phyloP scores from a whole-genome alignment of 2,797 vertebrate genomes.

The Cottoperca gobio region DNA sequence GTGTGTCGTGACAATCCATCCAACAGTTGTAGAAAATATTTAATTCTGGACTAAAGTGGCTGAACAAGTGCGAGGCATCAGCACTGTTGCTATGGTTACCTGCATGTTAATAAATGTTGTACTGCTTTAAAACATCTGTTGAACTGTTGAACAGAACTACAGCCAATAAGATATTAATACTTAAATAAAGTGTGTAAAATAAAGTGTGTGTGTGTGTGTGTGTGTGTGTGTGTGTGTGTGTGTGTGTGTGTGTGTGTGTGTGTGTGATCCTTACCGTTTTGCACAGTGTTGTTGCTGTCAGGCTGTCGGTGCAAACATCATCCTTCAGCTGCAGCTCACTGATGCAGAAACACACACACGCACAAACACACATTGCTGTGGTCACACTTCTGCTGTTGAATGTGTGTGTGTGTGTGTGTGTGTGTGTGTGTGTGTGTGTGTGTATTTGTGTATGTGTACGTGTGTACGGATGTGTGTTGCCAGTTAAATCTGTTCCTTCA shows the following conservation, averaged over 20 bases:
- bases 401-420: conserved; percentile 6
- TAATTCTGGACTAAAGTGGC: too few relatives aligned
- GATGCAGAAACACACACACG: conserved; percentile 42
- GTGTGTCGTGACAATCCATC: too few relatives aligned
- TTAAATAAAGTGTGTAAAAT: too few relatives aligned
- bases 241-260: background rate
- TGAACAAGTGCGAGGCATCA: too few relatives aligned
- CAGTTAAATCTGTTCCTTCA: conserved; percentile 30
- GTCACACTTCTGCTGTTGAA: background rate
- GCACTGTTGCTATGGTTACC: too few relatives aligned
- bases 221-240: too few relatives aligned
- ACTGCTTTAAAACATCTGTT: too few relatives aligned
- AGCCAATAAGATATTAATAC: too few relatives aligned
- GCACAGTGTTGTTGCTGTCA: conserved; percentile 13
- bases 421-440: conserved; percentile 1
- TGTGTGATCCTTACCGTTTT: background rate
- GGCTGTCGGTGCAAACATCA: conserved; percentile 41
- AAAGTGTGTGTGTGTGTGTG: too few relatives aligned
- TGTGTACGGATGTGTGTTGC: background rate
- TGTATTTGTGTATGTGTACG: conserved; percentile 23
- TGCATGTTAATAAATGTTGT: too few relatives aligned
- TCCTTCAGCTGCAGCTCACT: conserved; percentile 24
- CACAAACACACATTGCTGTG: conserved; percentile 3
- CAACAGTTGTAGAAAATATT: too few relatives aligned
- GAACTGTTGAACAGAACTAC: too few relatives aligned